Conservation (phyloP, 2,888 invertebrate genomes). For the Microplitis manilae region DNA sequence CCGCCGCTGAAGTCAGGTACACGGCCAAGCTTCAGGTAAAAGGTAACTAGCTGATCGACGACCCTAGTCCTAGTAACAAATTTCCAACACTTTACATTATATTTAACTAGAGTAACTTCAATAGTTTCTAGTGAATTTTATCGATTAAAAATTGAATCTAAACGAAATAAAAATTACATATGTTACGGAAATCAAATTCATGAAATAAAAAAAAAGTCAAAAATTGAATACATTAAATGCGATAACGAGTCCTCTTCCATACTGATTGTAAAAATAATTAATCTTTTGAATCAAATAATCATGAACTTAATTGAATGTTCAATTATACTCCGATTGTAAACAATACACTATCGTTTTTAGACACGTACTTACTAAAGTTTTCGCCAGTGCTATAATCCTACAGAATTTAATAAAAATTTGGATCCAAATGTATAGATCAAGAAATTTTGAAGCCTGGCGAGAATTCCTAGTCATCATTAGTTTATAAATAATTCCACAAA, state of each 20-base stretch:
- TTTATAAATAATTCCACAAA: conserved; percentile 8
- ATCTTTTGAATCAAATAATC: no score
- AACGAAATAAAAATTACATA: neutral
- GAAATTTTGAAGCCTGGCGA: conserved; percentile 24
- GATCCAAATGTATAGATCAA: conserved; percentile 1
- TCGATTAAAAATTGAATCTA: no score
- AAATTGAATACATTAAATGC: no score
- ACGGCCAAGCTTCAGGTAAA: conserved; percentile 86
- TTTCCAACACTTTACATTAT: conserved; percentile 14
- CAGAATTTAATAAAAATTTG: neutral
- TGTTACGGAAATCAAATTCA: neutral
- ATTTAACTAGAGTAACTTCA: no score
- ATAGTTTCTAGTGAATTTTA: no score
- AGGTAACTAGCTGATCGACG: conserved; percentile 77
- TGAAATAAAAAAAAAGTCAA: neutral
- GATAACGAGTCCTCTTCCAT: no score
- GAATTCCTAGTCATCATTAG: conserved; percentile 11
- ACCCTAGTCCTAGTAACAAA: conserved; percentile 54
- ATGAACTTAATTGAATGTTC: neutral
- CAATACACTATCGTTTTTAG: conserved; percentile 17
- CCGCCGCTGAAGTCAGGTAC: conserved; percentile 85
- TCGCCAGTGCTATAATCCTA: conserved; percentile 21
- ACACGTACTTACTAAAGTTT: neutral
- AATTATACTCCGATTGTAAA: conserved; percentile 19
- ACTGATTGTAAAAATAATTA: no score